These are phyloP conservation scores for Diogma glabrata DNA, from an alignment of 2,888 invertebrate genomes.

Conservation along the genomic window DNA sequence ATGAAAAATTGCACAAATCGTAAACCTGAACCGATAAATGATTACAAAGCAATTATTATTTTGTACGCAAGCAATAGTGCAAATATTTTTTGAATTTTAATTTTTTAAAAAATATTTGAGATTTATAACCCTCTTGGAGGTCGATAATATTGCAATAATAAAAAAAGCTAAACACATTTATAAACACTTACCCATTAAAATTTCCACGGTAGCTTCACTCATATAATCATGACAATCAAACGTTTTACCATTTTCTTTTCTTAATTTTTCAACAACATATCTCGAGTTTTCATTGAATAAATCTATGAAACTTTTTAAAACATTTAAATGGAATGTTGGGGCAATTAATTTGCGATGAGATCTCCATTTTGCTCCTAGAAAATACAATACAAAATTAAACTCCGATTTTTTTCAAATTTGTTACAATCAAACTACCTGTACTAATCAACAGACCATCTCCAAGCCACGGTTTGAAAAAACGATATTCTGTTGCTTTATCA, in stretches of 20 bases:
- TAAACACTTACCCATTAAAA: constrained; percentile 61
- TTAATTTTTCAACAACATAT: constrained; percentile 59
- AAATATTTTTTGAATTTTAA: no score
- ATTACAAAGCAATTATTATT: no score
- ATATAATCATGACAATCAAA: constrained; percentile 76
- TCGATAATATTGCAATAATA: no score
- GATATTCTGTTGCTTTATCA: constrained; percentile 67
- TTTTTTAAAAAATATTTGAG: no score
- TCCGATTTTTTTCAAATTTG: no score
- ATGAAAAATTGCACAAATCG: no score
- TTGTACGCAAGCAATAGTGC: no score
- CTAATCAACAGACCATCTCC: constrained; percentile 73
- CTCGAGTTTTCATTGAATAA: constrained; percentile 73
- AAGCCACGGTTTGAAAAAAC: constrained; percentile 74
- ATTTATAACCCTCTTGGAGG: no score
- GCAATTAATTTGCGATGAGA: constrained; percentile 76
- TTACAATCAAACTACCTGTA: no score
- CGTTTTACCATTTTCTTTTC: constrained; percentile 51
- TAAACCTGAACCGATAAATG: no score
- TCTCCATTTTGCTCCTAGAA: constrained; percentile 53
- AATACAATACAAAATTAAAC: not conserved
- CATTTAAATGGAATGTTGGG: constrained; percentile 79
- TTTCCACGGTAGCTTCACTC: constrained; percentile 76
- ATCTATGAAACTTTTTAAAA: constrained; percentile 75
- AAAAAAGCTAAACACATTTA: no score